A percentile compares a stretch with the other conserved stretches of the same genome.
phyloP scores from a whole-genome alignment of 1,140 invertebrate genomes.

The Neodiprion lecontei region DNA sequence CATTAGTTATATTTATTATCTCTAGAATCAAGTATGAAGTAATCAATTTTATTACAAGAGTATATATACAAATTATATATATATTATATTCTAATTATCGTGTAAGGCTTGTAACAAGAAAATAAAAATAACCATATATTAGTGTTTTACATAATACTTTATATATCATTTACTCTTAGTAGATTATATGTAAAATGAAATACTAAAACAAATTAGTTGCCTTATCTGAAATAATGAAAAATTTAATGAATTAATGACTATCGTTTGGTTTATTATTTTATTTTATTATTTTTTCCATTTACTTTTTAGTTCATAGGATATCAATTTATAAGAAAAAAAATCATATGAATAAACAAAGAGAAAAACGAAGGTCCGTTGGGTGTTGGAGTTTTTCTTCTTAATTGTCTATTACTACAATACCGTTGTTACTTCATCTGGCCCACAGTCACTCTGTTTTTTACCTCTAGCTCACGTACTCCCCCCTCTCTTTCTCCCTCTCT shows the following conservation, averaged over 20 bases:
- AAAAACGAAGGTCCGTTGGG: conserved; percentile 37
- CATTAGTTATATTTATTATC: conserved; percentile 60
- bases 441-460: neutral
- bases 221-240: conserved; percentile 46
- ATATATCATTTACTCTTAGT: conserved; percentile 54
- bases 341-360: conserved; percentile 47
- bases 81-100: conserved; percentile 60
- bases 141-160: conserved; percentile 63
- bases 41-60: conserved; percentile 62
- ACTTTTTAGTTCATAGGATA: conserved; percentile 45
- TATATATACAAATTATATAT: conserved; percentile 54
- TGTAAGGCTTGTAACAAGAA: conserved; percentile 63
- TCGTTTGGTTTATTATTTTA: conserved; percentile 40
- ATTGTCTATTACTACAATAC: neutral
- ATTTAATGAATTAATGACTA: conserved; percentile 40
- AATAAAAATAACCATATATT: conserved; percentile 62
- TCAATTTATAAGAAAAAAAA: conserved; percentile 46
- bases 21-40: conserved; percentile 56
- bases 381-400: conserved; percentile 27
- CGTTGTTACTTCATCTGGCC: neutral
- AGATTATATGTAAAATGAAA: conserved; percentile 47
- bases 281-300: conserved; percentile 32
- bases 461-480: neutral
- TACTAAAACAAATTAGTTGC: conserved; percentile 55
- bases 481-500: neutral